Conservation (phyloP, 2,888 invertebrate genomes). For the Standfussiana lucernea region DNA sequence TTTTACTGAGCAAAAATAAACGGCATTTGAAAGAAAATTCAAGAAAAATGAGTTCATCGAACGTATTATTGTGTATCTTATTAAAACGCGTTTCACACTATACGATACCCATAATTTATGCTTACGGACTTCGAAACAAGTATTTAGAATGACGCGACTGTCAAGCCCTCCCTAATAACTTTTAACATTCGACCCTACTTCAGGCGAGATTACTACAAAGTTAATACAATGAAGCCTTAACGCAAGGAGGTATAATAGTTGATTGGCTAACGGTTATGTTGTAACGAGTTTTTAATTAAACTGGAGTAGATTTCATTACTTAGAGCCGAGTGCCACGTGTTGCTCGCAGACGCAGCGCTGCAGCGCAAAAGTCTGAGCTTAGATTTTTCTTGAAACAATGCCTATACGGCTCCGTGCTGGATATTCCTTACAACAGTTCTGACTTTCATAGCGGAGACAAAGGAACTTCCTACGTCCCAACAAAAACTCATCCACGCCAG, state of each 20-base stretch:
- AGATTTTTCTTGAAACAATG: slow-evolving; percentile 88
- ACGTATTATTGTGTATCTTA: not conserved
- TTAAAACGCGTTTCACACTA: not conserved
- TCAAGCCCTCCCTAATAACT: slow-evolving; percentile 78
- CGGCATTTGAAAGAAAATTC: not conserved
- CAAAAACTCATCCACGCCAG: slow-evolving; percentile 90
- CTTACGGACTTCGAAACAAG: slow-evolving; percentile 72
- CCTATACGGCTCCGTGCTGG: slow-evolving; percentile 81
- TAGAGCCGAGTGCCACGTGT: slow-evolving; percentile 83
- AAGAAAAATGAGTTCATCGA: not conserved
- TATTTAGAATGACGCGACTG: slow-evolving; percentile 64
- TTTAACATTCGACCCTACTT: slow-evolving; percentile 77
- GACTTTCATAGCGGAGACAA: slow-evolving; percentile 89
- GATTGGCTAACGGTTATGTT: slow-evolving; percentile 77
- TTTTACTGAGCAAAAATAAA: not conserved
- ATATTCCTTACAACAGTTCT: slow-evolving; percentile 89
- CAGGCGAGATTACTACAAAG: slow-evolving; percentile 78
- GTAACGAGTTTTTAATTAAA: slow-evolving; percentile 83
- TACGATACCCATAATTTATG: slow-evolving; percentile 45
- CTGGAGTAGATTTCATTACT: slow-evolving; percentile 85
- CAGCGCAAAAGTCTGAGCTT: slow-evolving; percentile 83
- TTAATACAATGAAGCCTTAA: slow-evolving; percentile 59
- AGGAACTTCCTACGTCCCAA: slow-evolving; percentile 88
- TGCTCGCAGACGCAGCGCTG: slow-evolving; percentile 77
- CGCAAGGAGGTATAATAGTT: slow-evolving; percentile 74